A percentile compares a stretch with the other conserved stretches of the same genome.
These are phyloP conservation scores for Eupithecia vulgata DNA, from an alignment of 2,888 invertebrate genomes.

Conservation along the genomic window DNA sequence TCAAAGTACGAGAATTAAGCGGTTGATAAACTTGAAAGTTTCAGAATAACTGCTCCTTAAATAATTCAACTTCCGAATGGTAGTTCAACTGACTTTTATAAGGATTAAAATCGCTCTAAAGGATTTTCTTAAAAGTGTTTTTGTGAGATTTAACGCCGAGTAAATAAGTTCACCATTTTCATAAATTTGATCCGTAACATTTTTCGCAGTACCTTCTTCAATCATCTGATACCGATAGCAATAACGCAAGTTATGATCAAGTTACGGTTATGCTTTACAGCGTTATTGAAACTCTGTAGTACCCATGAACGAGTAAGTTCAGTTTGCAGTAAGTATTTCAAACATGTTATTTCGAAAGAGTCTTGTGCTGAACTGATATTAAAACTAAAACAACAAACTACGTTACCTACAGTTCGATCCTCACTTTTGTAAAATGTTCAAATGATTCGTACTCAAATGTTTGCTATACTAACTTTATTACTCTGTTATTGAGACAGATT, in stretches of 20 bases:
- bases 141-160: conserved; percentile 3
- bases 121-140: conserved; percentile 11
- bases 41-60: conserved; percentile 25
- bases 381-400: conserved; percentile 2
- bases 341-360: neutral
- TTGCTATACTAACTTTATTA: conserved; percentile 4
- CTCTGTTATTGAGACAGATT: conserved; percentile 30
- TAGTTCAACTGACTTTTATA: conserved; percentile 29
- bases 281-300: neutral
- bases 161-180: neutral
- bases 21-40: conserved; percentile 33
- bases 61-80: conserved; percentile 26
- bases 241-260: neutral
- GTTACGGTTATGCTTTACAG: neutral
- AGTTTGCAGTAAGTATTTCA: neutral
- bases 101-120: conserved; percentile 23
- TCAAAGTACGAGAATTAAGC: conserved; percentile 29
- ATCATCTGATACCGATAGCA: conserved; percentile 1
- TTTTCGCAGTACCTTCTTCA: neutral
- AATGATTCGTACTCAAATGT: conserved; percentile 11
- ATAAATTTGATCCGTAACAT: neutral
- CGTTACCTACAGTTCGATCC: neutral
- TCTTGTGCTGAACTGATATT: neutral
- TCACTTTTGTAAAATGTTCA: conserved; percentile 1
- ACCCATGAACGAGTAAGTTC: conserved; percentile 1